Evolutionary conservation across 2,888 invertebrate species (phyloP).

Genomic region (Metopia argyrocephala): DNA sequence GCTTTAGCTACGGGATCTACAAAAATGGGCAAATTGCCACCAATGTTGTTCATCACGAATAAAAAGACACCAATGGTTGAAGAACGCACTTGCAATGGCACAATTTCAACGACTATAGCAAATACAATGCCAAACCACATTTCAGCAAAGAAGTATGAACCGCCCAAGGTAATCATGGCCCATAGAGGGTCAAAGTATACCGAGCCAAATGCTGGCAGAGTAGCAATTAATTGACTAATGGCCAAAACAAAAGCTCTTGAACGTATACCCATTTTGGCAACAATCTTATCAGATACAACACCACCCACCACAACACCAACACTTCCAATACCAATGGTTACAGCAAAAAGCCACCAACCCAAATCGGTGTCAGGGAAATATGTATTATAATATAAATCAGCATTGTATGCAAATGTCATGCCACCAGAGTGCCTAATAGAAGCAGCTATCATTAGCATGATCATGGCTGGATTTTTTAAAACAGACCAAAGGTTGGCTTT

Average conservation of each 20-base stretch:
- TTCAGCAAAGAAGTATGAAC: slow-evolving; percentile 94
- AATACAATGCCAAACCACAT: slow-evolving; percentile 97
- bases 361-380: slow-evolving; percentile 94
- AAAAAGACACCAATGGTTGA: slow-evolving; percentile 92
- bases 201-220: slow-evolving; percentile 91
- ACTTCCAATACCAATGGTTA: slow-evolving; percentile 89
- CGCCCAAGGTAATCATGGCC: slow-evolving; percentile 92
- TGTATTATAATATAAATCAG: slow-evolving; percentile 91
- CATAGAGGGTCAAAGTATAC: slow-evolving; percentile 89
- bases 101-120: slow-evolving; percentile 93
- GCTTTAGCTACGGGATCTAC: slow-evolving; percentile 91
- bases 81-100: slow-evolving; percentile 88
- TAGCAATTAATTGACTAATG: slow-evolving; percentile 89
- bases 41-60: slow-evolving; percentile 95
- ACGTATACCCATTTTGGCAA: slow-evolving; percentile 90
- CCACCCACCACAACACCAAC: slow-evolving; percentile 86
- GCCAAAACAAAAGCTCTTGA: slow-evolving; percentile 90
- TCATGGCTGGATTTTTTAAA: slow-evolving; percentile 86
- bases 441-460: slow-evolving; percentile 90
- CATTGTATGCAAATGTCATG: slow-evolving; percentile 94
- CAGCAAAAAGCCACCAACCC: slow-evolving; percentile 93
- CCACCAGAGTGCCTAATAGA: slow-evolving; percentile 93
- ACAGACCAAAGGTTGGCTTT: slow-evolving; percentile 87
- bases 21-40: slow-evolving; percentile 92
- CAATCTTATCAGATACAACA: slow-evolving; percentile 90